Evolutionary conservation across 2,888 invertebrate genomes (phyloP), one percentile per base, ranked within the genome.

Genomic region (Drosophila tripunctata): DNA sequence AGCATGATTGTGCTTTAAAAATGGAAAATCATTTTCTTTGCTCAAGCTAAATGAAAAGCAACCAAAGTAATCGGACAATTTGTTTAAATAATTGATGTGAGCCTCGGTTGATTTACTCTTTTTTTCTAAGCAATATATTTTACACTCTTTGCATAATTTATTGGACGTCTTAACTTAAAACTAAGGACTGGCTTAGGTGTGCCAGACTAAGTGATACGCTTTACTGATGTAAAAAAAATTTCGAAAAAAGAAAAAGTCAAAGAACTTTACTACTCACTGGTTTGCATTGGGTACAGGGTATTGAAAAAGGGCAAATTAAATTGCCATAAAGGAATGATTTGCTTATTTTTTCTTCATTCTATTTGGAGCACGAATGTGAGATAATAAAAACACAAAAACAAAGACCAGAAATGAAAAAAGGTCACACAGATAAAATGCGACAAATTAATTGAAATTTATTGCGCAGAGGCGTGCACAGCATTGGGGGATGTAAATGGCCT

Each of bases 401-500:
- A 22, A 38, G 41, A 41, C 35, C 52, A 41, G 10, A 67, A 48
- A 66, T 61, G 68, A 40, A 65, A 68, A 57, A 60, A 72, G 69
- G 69, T 61, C 60, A 54, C 17, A 7, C 45, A 66, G 62, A 85
- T 69, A 69, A 73, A 82, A 85, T 75, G 63, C 68, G 77, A 79
- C 77, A 80, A 86, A 80, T 83, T 74, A 87, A 82, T 82, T 82
- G 84, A 68, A 77, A 82, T 82, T 86, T 83, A 82, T 82, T 64
- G 67, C 43, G 27, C 19, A 44, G 38, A 70, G 54, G 57, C 87
- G 87, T 82, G 87, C 50, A 54, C 63, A 57, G 44, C 19, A n/a
- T 17, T 0, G 22, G 38, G 44, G 22, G 21, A 17, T 31, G 43
- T 36, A 19, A 30, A 40, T 30, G 27, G 3, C 33, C 17, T 30